Evolutionary conservation across 2,113 vertebrate species (phyloP), one percentile per base, ranked within the genome.

Genomic region (Vicugna pacos): DNA sequence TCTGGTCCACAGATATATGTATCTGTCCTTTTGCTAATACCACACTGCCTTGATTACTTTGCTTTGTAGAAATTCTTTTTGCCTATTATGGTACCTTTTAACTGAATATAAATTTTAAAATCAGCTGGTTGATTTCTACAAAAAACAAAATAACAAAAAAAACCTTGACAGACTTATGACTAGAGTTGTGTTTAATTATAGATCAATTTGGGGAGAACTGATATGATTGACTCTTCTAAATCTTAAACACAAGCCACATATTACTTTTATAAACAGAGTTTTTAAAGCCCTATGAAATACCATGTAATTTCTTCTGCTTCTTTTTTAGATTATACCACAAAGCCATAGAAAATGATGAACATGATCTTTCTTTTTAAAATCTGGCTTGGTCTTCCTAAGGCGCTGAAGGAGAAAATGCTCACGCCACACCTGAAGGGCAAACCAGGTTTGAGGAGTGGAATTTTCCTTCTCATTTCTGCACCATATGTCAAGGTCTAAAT

Each of bases 401-500:
- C 20, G 22, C 77, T 46, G 17, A 86, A 35, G 32, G 64, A 76
- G 32, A 93, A 85, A 95, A 90, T 35, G 69, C 12, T 82, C 54
- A 19, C 16, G 19, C 42, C 42, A 76, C 28, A 91, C 26, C 24
- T 72, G 65, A 67, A 93, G 92, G 94, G 60, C 80, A 93, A 87
- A 80, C 4, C 54, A 72, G 73, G 54, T 42, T 58, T 95, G 54
- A 62, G 17, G 7, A 67, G 56, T 65, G 84, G 91, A 97, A 97
- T 94, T 96, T 94, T 92, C 93, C 94, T 95, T 85, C 90, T 93
- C 50, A 38, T 56, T 75, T 82, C 67, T 87, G 42, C 28, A 92
- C 97, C 98, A 98, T 98, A 98, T 95, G 94, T 94, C 96, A 94
- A 96, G 96, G 80, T 97, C 89, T 96, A 91, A 97, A 98, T 98